Base-by-base conservation (phyloP, 2,888 invertebrate species). In the Clistopyga incitator region DNA sequence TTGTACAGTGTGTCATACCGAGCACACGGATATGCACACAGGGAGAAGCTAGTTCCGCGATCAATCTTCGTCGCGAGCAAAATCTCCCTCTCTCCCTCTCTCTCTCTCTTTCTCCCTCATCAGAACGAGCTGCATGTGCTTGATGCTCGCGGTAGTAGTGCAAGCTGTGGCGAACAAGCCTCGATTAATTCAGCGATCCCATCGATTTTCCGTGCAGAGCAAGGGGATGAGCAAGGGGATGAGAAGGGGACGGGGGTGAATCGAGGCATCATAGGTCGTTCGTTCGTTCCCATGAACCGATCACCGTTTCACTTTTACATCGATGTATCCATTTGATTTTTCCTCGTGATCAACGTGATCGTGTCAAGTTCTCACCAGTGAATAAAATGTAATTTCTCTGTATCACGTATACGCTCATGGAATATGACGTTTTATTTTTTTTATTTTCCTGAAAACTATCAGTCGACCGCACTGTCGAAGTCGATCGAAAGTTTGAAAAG, bases 41-140 rank as follows among this genome's bases (percentile, higher is more conserved):
- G 25, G 59, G 77, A 50, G 78, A 38, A 68, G 68, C 59, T 56
- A 42, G 80, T 71, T 70, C 56, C 61, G 76, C 84, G 86, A 90
- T 89, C 88, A 88, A 90, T 90, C 89, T 89, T 89, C 89, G 89
- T 90, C 87, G 87, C 84, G 56, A 71, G 81, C 72, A 84, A 86
- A 85, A 79, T 85, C 82, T 82, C 77, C 67, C 38, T 42, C 64
- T 45, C 65, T 75, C 78, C 47, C 67, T 45, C 50, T 64, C 23
- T 77, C 23, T 68, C 78, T 47, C 61, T 38, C 29, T 18, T 54
- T 42, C 67, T 72, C 79, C n/a, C 50, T 11, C 47, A 42, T 70
- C 70, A 11, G 79, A 47, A 76, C 71, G 65, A 78, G 78, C 78
- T 71, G 68, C 64, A 65, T 78, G 68, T 64, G 78, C 75, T 81